Conservation (phyloP, 1,140 invertebrate genomes). For the Lepidostoma basale region DNA sequence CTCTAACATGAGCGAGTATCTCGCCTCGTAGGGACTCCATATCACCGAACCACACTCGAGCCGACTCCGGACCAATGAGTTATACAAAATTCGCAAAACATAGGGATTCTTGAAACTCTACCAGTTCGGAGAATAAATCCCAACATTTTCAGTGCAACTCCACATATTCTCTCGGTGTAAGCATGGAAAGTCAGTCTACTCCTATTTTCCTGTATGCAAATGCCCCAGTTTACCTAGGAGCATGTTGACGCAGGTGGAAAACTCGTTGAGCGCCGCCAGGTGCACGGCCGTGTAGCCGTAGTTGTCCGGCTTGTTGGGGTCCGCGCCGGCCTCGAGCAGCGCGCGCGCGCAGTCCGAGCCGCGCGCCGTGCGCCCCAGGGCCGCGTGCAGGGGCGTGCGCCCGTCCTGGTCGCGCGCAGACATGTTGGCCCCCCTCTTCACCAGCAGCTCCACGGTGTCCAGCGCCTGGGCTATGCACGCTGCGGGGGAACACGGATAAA, state of each 20-base stretch:
- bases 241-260: constrained; percentile 74
- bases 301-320: constrained; percentile 77
- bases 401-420: constrained; percentile 71
- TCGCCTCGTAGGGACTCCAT: no score
- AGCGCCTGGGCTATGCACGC: constrained; percentile 76
- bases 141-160: no score
- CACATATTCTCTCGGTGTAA: no score
- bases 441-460: constrained; percentile 72
- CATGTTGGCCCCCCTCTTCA: constrained; percentile 67
- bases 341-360: constrained; percentile 72
- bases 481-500: constrained; percentile 48
- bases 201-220: no score
- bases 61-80: no score
- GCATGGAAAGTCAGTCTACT: no score
- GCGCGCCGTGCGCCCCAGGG: constrained; percentile 76
- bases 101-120: no score
- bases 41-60: no score
- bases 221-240: constrained; percentile 69
- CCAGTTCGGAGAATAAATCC: no score
- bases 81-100: no score
- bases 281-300: constrained; percentile 84
- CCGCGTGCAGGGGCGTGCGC: constrained; percentile 77
- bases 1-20: no score
- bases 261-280: constrained; percentile 84
- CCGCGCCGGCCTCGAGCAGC: constrained; percentile 70